phyloP scores from a whole-genome alignment of 2,888 invertebrate species.

The Drosophila macrospina region DNA sequence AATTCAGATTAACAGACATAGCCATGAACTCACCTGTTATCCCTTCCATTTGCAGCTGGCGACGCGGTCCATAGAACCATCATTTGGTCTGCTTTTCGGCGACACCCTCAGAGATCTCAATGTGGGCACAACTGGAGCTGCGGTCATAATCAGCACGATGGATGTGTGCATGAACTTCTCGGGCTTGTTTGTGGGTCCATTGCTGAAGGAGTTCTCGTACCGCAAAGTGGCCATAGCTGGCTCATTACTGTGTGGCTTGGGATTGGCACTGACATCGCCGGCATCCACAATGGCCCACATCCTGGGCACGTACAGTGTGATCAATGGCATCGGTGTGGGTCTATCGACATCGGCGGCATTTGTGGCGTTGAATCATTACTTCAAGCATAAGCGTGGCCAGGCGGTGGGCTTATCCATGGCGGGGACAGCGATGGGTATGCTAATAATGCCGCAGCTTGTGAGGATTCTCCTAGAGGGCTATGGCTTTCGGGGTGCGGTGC shows the following conservation, averaged over 20 bases:
- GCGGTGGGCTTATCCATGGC: slow-evolving; percentile 93
- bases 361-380: slow-evolving; percentile 92
- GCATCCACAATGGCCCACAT: slow-evolving; percentile 91
- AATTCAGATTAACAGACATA: no score
- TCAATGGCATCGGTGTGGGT: slow-evolving; percentile 92
- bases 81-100: slow-evolving; percentile 92
- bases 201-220: slow-evolving; percentile 91
- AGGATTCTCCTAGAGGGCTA: slow-evolving; percentile 88
- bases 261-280: slow-evolving; percentile 89
- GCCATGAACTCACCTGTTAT: background rate
- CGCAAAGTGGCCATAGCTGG: slow-evolving; percentile 90
- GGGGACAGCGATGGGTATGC: slow-evolving; percentile 91
- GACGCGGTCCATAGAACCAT: slow-evolving; percentile 92
- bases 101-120: slow-evolving; percentile 89
- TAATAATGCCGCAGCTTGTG: slow-evolving; percentile 92
- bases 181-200: slow-evolving; percentile 91
- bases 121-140: slow-evolving; percentile 91
- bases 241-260: slow-evolving; percentile 88
- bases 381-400: slow-evolving; percentile 91
- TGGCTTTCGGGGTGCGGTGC: slow-evolving; percentile 89
- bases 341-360: slow-evolving; percentile 91
- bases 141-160: slow-evolving; percentile 90
- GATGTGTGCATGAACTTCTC: slow-evolving; percentile 93
- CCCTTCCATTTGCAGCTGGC: slow-evolving; percentile 87
- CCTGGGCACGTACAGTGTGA: slow-evolving; percentile 90